Percentiles rank a stretch among this genome's conserved stretches.
Conservation (phyloP, 2,888 invertebrate species). For the Campoletis raptor region DNA sequence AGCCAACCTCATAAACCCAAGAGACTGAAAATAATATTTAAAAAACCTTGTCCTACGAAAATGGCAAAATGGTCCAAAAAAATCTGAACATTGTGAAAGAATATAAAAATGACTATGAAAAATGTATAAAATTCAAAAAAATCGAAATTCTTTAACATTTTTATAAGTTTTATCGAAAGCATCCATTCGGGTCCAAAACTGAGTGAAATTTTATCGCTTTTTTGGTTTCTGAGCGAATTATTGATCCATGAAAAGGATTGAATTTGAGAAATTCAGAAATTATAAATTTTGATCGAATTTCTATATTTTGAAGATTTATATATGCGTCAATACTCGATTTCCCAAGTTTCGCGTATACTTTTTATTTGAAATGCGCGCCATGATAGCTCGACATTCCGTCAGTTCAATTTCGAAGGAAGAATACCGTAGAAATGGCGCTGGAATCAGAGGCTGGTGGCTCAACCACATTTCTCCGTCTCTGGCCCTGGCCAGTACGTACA, state of each 20-base stretch:
- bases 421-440: neutral
- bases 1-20: neutral
- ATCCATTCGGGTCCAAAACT: neutral
- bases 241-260: neutral
- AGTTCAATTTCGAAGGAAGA: neutral
- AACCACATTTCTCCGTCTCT: conserved; percentile 2
- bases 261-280: neutral
- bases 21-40: neutral
- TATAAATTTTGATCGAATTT: neutral
- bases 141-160: neutral
- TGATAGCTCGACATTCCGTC: neutral
- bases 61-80: neutral
- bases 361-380: neutral
- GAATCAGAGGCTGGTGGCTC: neutral
- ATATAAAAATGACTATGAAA: too few relatives aligned
- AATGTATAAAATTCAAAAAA: neutral
- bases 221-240: neutral
- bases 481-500: conserved; percentile 55
- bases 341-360: neutral
- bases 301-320: neutral
- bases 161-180: neutral
- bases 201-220: neutral
- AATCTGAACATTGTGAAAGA: neutral
- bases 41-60: neutral
- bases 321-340: neutral